A percentile compares a stretch with the other conserved stretches of the same genome.
Conservation (phyloP, 2,888 invertebrate genomes). For the Yponomeuta sedellus region DNA sequence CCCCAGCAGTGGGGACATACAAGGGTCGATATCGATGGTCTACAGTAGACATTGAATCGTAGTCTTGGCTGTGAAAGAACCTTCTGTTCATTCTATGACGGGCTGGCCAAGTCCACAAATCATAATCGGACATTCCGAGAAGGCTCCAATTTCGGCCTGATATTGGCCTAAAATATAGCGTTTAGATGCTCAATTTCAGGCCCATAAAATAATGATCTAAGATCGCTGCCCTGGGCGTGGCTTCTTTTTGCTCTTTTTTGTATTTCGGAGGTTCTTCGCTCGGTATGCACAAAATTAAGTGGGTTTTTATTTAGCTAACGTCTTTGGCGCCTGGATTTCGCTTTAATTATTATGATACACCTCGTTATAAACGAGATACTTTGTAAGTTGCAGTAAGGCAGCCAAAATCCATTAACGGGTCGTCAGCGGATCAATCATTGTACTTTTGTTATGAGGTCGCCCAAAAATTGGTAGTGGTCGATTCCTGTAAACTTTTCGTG, state of each 20-base stretch:
- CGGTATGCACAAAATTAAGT: conserved; percentile 8
- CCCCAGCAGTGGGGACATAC: no score
- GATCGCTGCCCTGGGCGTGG: conserved; percentile 8
- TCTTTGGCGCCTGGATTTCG: conserved; percentile 10
- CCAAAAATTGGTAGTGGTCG: no score
- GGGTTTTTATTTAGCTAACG: neutral
- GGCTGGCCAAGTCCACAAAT: conserved; percentile 12
- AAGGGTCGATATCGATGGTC: no score
- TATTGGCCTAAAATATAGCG: conserved; percentile 29
- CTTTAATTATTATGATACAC: neutral
- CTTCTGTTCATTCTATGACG: neutral
- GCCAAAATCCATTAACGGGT: no score
- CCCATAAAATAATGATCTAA: conserved; percentile 20
- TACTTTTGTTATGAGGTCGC: no score
- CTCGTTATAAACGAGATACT: neutral
- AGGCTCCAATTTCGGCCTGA: conserved; percentile 23
- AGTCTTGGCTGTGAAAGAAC: neutral
- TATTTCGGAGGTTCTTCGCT: neutral
- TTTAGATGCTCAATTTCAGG: conserved; percentile 19
- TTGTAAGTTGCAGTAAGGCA: neutral
- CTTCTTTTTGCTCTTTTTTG: conserved; percentile 3
- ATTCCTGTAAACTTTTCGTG: no score
- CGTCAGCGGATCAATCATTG: no score
- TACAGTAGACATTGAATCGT: no score
- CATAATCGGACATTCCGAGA: conserved; percentile 15